Percentiles rank a stretch among this genome's conserved stretches.
Conservation (phyloP, 2,888 invertebrate species). For the Thumatha senex region DNA sequence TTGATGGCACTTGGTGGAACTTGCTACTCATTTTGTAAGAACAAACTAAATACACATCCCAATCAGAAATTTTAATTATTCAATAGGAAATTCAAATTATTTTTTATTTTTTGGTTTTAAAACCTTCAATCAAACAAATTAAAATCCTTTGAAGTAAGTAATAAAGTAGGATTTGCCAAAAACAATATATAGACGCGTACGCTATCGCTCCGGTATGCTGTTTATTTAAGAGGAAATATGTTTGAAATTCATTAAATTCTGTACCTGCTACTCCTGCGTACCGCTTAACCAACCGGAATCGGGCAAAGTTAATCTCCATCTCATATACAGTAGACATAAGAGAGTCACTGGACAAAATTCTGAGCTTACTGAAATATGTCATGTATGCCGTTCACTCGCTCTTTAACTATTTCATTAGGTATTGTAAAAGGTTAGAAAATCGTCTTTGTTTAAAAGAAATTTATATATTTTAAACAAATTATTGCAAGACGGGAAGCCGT, state of each 20-base stretch:
- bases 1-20: too few species aligned
- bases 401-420: too few species aligned
- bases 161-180: slow-evolving; percentile 30
- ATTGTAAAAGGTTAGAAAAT: slow-evolving; percentile 28
- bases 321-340: too few species aligned
- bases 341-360: too few species aligned
- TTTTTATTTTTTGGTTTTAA: background rate
- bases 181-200: slow-evolving; percentile 15
- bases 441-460: slow-evolving; percentile 32
- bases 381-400: too few species aligned
- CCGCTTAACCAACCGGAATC: too few species aligned
- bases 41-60: background rate
- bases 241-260: too few species aligned
- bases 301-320: too few species aligned
- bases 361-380: too few species aligned
- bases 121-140: slow-evolving; percentile 11
- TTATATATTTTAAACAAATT: slow-evolving; percentile 20
- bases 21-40: too few species aligned
- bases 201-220: slow-evolving; percentile 23
- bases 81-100: background rate
- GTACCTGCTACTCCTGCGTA: too few species aligned
- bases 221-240: slow-evolving; percentile 47
- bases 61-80: slow-evolving; percentile 15
- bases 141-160: slow-evolving; percentile 13
- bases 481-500: background rate